A percentile compares a stretch with the other conserved stretches of the same genome.
These are phyloP conservation scores for Drosophila elegans DNA, from an alignment of 1,140 invertebrate species.

Conservation along the genomic window DNA sequence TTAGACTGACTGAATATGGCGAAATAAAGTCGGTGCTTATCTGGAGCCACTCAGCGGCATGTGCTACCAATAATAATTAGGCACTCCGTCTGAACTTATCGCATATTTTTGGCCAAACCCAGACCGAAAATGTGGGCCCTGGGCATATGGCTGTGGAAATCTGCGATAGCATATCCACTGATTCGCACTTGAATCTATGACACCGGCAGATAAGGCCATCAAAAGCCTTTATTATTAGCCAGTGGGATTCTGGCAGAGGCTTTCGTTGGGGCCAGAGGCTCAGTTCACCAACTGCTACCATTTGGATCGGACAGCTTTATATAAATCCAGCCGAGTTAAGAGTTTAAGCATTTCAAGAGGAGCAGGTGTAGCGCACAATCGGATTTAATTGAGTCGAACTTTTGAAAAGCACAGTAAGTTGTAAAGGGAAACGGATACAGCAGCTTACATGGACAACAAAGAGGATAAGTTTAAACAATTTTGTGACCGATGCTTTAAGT, in stretches of 20 bases:
- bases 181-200: constrained; percentile 40
- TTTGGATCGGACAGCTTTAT: constrained; percentile 37
- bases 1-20: constrained; percentile 19
- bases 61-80: constrained; percentile 76
- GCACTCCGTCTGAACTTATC: constrained; percentile 29
- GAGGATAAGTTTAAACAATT: constrained; percentile 4
- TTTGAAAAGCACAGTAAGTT: constrained; percentile 46
- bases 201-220: constrained; percentile 39
- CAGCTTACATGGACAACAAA: constrained; percentile 35
- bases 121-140: not conserved
- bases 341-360: constrained; percentile 29
- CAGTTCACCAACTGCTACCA: constrained; percentile 40
- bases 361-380: constrained; percentile 33
- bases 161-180: constrained; percentile 40
- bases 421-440: constrained; percentile 32
- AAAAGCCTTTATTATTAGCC: constrained; percentile 39
- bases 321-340: constrained; percentile 13
- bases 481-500: constrained; percentile 3
- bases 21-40: constrained; percentile 45
- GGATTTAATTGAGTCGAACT: constrained; percentile 40
- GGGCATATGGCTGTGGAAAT: constrained; percentile 13
- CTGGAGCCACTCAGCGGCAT: constrained; percentile 45
- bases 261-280: constrained; percentile 4
- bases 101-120: not conserved
- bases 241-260: constrained; percentile 13